Percentiles rank a stretch among this genome's conserved stretches.
These are phyloP conservation scores for Fregata magnificens DNA, from an alignment of 2,113 vertebrate genomes.

Conservation along the genomic window DNA sequence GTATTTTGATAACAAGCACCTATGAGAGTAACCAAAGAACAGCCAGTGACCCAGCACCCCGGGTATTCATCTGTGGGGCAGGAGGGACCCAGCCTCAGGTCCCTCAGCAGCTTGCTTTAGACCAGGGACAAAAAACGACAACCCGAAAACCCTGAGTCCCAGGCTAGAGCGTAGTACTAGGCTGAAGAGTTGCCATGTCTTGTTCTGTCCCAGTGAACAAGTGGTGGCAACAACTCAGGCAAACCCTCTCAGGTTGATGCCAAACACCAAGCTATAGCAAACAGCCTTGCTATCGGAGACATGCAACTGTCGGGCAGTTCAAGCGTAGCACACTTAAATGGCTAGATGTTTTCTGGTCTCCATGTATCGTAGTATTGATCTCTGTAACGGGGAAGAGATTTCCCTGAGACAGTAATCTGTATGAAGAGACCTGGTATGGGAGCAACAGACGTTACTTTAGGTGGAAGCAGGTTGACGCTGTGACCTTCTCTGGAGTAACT, in stretches of 20 bases:
- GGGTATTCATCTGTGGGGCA: background rate
- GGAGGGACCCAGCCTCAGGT: background rate
- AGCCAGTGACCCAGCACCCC: background rate
- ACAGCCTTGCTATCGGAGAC: background rate
- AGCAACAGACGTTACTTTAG: background rate
- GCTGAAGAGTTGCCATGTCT: background rate
- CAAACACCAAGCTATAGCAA: background rate
- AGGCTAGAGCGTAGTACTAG: background rate
- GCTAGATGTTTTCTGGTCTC: background rate
- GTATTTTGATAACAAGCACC: background rate
- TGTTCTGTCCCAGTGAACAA: background rate
- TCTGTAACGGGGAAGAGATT: background rate
- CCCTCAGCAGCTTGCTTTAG: background rate
- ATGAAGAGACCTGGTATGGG: background rate
- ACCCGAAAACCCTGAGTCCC: background rate
- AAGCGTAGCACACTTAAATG: accelerated
- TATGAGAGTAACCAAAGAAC: background rate
- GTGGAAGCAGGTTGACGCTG: background rate
- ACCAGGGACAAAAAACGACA: background rate
- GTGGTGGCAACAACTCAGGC: background rate
- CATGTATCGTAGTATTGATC: accelerated
- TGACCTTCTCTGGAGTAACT: no score
- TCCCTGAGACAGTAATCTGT: background rate
- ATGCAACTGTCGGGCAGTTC: background rate
- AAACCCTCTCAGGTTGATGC: background rate